Conservation (phyloP, 2,888 invertebrate genomes). For the Yponomeuta sedellus region DNA sequence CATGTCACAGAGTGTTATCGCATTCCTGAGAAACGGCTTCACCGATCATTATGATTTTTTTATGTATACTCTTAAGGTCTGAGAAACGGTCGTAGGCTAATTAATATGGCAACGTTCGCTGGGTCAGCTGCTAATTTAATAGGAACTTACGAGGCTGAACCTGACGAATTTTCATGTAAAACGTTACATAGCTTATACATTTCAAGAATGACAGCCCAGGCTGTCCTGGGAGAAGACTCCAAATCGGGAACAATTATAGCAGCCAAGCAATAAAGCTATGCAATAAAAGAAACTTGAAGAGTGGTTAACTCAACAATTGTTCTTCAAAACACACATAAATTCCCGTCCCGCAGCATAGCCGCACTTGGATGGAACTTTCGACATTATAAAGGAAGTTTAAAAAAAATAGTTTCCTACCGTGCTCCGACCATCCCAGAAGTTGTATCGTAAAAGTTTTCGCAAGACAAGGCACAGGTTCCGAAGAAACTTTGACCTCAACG, state of each 20-base stretch:
- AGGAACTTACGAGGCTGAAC: too few species aligned
- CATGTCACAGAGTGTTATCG: too few species aligned
- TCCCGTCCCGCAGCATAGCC: background rate
- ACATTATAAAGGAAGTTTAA: constrained; percentile 50
- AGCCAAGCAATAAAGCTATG: background rate
- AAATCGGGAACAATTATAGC: background rate
- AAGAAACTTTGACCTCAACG: constrained; percentile 21
- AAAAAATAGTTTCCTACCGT: constrained; percentile 42
- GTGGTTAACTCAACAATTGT: constrained; percentile 1
- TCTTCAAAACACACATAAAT: constrained; percentile 12
- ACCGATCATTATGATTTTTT: too few species aligned
- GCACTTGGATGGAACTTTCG: background rate
- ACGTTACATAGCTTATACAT: background rate
- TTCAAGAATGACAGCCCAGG: background rate
- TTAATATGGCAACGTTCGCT: too few species aligned
- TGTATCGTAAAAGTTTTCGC: constrained; percentile 48
- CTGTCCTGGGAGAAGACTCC: background rate
- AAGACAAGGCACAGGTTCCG: constrained; percentile 22
- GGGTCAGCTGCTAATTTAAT: too few species aligned
- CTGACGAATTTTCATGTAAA: too few species aligned
- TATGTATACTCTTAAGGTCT: too few species aligned
- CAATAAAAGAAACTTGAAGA: constrained; percentile 5
- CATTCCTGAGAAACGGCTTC: too few species aligned
- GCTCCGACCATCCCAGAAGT: constrained; percentile 28
- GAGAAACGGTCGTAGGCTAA: too few species aligned